Base-by-base conservation (phyloP, 2,113 vertebrate genomes). In the Anguilla rostrata region DNA sequence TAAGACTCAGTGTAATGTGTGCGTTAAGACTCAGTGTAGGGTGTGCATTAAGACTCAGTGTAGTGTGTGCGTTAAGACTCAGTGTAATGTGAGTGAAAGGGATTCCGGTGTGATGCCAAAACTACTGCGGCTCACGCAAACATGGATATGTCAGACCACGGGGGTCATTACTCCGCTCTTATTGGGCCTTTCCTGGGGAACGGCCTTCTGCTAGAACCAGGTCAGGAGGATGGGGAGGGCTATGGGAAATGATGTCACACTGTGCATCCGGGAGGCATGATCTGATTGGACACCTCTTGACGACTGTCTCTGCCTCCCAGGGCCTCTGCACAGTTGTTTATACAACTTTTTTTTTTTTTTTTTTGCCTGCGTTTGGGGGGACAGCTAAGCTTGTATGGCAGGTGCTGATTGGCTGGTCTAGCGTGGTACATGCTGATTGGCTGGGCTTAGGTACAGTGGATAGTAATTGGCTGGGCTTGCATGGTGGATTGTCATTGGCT, bases 31-130 rank as follows among this genome's bases (percentile, higher is more conserved):
- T 81, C 53, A 40, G 15, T 86, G 85, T 82, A 40, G 11, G 22
- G 80, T 86, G 56, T 43, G n/a, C 79, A 56, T 40, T 86, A 34
- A 16, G 56, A 18, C 63, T 81, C 53, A 40, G 15, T 86, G 85
- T 82, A 40, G 11, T 43, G 14, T 46, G 39, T 43, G n/a, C 79
- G 79, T 40, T 86, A 34, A 16, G 56, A 18, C 63, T 81, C 53
- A 40, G 15, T 86, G 85, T 82, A 40, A 18, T 39, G 80, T 86
- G 56, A 22, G 53, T 86, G 79, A 82, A 46, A 39, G 39, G 43
- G 49, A 82, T 8, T 39, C 16, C 66, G 2, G 56, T 86, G 43
- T 56, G 57, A 85, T 60, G 49, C 57, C 78, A 79, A 60, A 66
- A 53, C 1, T 11, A 53, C 49, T 53, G 9, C 49, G 8, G 12